Conservation (phyloP, 2,113 vertebrate genomes). For the Rhinopomastus cyanomelas region DNA sequence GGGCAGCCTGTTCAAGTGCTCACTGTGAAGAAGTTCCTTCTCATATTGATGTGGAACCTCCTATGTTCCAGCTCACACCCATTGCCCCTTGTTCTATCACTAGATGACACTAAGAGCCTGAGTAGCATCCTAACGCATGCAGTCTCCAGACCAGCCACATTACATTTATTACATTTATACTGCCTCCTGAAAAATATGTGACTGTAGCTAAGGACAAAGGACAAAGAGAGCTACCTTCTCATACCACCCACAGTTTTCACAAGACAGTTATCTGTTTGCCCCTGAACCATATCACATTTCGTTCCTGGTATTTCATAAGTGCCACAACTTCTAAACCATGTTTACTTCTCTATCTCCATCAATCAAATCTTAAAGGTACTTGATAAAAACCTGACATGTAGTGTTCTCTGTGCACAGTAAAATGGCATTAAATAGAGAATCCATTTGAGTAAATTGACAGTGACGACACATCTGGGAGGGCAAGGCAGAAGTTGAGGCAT, state of each 20-base stretch:
- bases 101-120: no score
- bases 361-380: not conserved
- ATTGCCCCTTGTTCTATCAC: no score
- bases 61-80: no score
- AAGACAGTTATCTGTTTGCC: not conserved
- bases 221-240: not conserved
- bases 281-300: not conserved
- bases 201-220: not conserved
- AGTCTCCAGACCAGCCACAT: not conserved
- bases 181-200: not conserved
- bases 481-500: conserved; percentile 15
- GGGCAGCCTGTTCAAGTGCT: not conserved
- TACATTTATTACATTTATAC: not conserved
- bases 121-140: not conserved
- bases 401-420: not conserved
- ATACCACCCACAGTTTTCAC: not conserved
- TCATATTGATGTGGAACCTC: no score
- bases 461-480: conserved; percentile 23
- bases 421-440: not conserved
- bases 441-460: not conserved
- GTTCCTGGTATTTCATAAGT: not conserved
- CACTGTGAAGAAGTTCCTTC: no score
- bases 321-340: not conserved
- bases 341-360: not conserved
- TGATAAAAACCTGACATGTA: not conserved